These are phyloP conservation scores for Ceyx margarethae DNA, from an alignment of 2,113 vertebrate species.

Conservation along the genomic window DNA sequence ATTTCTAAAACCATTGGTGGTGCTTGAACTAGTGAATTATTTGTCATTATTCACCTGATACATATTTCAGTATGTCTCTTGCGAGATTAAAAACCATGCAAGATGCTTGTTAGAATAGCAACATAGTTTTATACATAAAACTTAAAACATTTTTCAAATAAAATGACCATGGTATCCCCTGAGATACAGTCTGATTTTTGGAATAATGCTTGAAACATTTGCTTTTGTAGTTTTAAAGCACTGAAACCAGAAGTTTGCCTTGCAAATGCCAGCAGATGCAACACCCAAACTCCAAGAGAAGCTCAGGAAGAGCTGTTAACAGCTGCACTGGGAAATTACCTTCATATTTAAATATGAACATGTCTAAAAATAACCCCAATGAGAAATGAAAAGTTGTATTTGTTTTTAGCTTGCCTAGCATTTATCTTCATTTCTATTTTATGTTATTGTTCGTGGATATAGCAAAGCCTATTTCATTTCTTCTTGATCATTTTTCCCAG, in stretches of 20 bases:
- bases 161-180: background rate
- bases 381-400: conserved; percentile 6
- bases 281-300: conserved; percentile 24
- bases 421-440: conserved; percentile 53
- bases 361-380: conserved; percentile 28
- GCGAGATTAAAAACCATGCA: background rate
- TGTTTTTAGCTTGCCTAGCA: conserved; percentile 25
- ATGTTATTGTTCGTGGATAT: conserved; percentile 4
- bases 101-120: background rate
- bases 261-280: conserved; percentile 29
- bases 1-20: background rate
- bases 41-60: background rate
- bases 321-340: conserved; percentile 53
- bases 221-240: conserved; percentile 7
- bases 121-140: background rate
- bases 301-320: conserved; percentile 45
- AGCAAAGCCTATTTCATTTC: conserved; percentile 37
- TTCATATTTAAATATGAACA: conserved; percentile 31
- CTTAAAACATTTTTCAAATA: background rate
- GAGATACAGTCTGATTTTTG: background rate
- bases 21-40: background rate
- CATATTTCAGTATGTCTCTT: fast-evolving
- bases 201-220: background rate
- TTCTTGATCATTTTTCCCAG: conserved; percentile 31
- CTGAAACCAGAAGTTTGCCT: conserved; percentile 30